Evolutionary conservation across 2,797 vertebrate genomes (phyloP), one percentile per base, ranked within the genome.

Genomic region (Hippoglossus hippoglossus): DNA sequence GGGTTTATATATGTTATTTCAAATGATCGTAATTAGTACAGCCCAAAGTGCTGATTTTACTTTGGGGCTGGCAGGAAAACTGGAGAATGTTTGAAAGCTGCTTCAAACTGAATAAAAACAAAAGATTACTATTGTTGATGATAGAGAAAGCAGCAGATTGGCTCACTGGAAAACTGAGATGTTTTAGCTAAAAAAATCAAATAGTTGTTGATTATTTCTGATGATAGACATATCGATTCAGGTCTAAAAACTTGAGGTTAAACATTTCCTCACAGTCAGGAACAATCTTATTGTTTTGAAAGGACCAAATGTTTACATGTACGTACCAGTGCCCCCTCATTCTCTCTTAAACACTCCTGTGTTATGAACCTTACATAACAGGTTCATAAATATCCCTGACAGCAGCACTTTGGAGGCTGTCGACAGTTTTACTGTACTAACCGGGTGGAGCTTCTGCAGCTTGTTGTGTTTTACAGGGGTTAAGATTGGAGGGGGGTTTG

Each of bases 391-490:
- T 41, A 55, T 41, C 46, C 39, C 56, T 63, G 34, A 66, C 59
- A 64, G 60, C 71, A 63, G 68, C 68, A 64, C 50, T 75, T 71
- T 71, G 41, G 26, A 64, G 46, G 62, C 51, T 59, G 65, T 49
- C 22, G 2, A 47, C 80, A 67, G 59, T 36, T 61, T 63, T 36
- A 62, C 67, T 67, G 51, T 21, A 15, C 28, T 36, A 53, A 46
- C 21, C 0, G 9, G 55, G 16, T 25, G 34, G 39, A 58, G 54
- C 21, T 56, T 58, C 61, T 76, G 36, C 52, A 54, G 46, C 36
- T 19, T 19, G 41, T 25, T 64, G 11, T 25, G 3, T 49, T 47
- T 54, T 26, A 24, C 41, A 26, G 39, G 44, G n/a, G 16, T 10
- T 19, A 11, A 24, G 12, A n/a, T 51, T 50, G 5, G 11, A 12